Percentiles rank a stretch among this genome's conserved stretches.
phyloP scores from a whole-genome alignment of 2,888 invertebrate genomes.

The Brenthis daphne region DNA sequence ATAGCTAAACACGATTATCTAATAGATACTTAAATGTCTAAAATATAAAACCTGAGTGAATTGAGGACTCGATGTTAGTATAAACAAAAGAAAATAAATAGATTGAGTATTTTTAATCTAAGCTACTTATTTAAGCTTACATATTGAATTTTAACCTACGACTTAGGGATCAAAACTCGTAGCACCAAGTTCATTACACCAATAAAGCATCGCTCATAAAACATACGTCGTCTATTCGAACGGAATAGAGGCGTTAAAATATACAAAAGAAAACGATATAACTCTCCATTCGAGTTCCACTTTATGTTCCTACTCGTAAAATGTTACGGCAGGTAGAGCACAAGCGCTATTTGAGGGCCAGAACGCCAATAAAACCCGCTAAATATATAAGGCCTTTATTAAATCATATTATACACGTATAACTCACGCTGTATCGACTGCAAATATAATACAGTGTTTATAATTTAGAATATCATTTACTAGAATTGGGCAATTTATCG shows the following conservation, averaged over 20 bases:
- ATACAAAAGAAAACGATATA: constrained; percentile 76
- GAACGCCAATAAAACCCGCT: constrained; percentile 63
- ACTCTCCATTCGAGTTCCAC: constrained; percentile 57
- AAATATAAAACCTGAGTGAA: too few relatives aligned
- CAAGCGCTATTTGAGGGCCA: constrained; percentile 50
- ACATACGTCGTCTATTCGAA: constrained; percentile 24
- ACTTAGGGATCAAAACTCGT: constrained; percentile 7
- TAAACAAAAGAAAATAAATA: too few relatives aligned
- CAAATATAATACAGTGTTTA: constrained; percentile 28
- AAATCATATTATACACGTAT: constrained; percentile 55
- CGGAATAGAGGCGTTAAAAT: constrained; percentile 68
- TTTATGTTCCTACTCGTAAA: constrained; percentile 65
- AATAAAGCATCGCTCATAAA: constrained; percentile 28
- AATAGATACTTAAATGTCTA: too few relatives aligned
- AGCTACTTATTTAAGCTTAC: too few relatives aligned
- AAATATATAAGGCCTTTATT: constrained; percentile 69
- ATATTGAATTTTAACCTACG: neutral
- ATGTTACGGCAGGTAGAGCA: constrained; percentile 49
- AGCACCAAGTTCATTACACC: constrained; percentile 28
- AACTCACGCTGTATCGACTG: constrained; percentile 26
- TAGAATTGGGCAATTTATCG: too few relatives aligned
- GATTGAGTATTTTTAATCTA: too few relatives aligned
- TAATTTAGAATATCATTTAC: too few relatives aligned
- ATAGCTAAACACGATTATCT: too few relatives aligned
- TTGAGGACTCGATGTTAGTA: too few relatives aligned